Evolutionary conservation across 1,140 invertebrate species (phyloP).

Genomic region (Eufriesea mexicana): DNA sequence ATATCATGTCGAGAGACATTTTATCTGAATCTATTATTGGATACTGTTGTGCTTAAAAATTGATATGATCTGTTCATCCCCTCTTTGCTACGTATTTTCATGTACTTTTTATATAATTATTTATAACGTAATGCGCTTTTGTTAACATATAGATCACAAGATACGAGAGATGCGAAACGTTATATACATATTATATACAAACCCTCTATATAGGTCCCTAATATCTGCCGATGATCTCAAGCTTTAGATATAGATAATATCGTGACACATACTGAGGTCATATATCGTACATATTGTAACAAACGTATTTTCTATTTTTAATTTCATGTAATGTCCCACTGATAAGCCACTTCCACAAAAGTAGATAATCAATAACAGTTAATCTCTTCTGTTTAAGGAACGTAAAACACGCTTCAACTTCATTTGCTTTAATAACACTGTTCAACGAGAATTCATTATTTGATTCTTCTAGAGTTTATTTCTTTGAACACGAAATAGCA

Average conservation of each 20-base stretch:
- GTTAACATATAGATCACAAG: not conserved
- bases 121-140: not conserved
- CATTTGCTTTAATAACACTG: not conserved
- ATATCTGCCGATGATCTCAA: constrained; percentile 39
- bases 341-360: constrained; percentile 40
- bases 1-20: not conserved
- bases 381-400: not conserved
- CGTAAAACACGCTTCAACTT: not conserved
- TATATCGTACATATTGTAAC: not conserved
- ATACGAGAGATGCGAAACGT: not conserved
- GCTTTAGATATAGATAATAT: constrained; percentile 3
- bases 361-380: constrained; percentile 26
- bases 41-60: not conserved
- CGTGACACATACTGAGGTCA: not conserved
- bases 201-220: not conserved
- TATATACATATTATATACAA: not conserved
- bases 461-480: no score
- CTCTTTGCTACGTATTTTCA: not conserved
- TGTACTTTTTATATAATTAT: not conserved
- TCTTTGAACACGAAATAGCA: no score
- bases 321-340: not conserved
- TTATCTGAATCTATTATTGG: constrained; percentile 16
- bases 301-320: constrained; percentile 40
- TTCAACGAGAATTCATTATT: no score
- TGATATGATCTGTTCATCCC: not conserved